Evolutionary conservation across 2,113 vertebrate species (phyloP).

Genomic region (Halcyon senegalensis): DNA sequence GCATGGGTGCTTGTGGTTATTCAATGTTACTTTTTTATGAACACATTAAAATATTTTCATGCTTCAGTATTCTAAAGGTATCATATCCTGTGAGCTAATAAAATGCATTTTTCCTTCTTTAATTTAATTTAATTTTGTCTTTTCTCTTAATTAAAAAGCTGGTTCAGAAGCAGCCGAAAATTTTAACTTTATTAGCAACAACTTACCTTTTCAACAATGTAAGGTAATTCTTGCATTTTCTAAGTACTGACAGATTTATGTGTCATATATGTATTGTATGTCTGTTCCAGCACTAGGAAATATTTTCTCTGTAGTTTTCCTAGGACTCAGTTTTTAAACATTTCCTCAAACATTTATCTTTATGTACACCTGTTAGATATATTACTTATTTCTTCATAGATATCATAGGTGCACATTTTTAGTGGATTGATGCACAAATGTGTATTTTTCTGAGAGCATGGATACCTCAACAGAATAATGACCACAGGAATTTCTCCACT

Average conservation of each 20-base stretch:
- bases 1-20: neutral
- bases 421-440: neutral
- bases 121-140: neutral
- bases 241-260: neutral
- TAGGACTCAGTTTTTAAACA: neutral
- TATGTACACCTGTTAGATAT: neutral
- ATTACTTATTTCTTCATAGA: neutral
- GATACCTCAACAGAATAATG: neutral
- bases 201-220: neutral
- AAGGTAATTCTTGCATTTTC: neutral
- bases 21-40: neutral
- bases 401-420: neutral
- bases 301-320: neutral
- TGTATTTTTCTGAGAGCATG: neutral
- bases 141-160: neutral
- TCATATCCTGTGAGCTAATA: neutral
- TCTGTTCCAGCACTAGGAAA: neutral
- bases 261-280: accelerated
- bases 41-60: neutral
- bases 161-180: neutral
- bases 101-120: neutral
- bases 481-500: neutral
- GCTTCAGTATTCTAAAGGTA: neutral
- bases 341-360: neutral
- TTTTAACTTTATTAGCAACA: neutral